phyloP scores from a whole-genome alignment of 2,113 vertebrate genomes.

The Lontra canadensis region DNA sequence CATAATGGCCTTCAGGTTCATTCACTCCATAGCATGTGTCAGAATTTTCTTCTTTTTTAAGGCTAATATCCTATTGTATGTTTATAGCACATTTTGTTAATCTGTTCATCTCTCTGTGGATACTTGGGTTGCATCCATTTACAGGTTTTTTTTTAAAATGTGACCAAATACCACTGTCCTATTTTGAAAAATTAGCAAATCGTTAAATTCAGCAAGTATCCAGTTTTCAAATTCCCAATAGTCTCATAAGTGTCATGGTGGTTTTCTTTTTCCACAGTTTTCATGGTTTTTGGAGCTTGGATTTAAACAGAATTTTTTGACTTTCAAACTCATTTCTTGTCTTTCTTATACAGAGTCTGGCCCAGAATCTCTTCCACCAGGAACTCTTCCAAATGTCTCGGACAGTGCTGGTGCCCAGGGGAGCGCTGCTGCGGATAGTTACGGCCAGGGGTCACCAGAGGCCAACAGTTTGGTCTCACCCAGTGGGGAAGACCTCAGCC shows the following conservation, averaged over 20 bases:
- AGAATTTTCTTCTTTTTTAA: slow-evolving; percentile 29
- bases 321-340: neutral
- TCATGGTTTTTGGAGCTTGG: neutral
- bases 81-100: neutral
- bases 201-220: slow-evolving; percentile 28
- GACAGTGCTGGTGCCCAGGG: slow-evolving; percentile 71
- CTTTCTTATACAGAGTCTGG: slow-evolving; percentile 88
- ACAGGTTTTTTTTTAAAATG: neutral
- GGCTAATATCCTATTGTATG: neutral
- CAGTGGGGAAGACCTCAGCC: slow-evolving; percentile 87
- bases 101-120: neutral
- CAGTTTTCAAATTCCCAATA: slow-evolving; percentile 12
- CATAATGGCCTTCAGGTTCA: neutral
- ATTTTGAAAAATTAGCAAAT: slow-evolving; percentile 3
- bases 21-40: neutral
- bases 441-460: slow-evolving; percentile 86
- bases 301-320: slow-evolving; percentile 16
- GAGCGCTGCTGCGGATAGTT: slow-evolving; percentile 85
- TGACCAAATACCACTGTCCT: neutral
- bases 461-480: slow-evolving; percentile 91
- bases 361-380: slow-evolving; percentile 84
- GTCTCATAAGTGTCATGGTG: neutral
- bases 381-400: slow-evolving; percentile 78
- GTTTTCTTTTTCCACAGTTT: slow-evolving; percentile 7
- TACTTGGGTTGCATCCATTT: neutral